Evolutionary conservation across 2,888 invertebrate genomes (phyloP).

Genomic region (Empis stercorea): DNA sequence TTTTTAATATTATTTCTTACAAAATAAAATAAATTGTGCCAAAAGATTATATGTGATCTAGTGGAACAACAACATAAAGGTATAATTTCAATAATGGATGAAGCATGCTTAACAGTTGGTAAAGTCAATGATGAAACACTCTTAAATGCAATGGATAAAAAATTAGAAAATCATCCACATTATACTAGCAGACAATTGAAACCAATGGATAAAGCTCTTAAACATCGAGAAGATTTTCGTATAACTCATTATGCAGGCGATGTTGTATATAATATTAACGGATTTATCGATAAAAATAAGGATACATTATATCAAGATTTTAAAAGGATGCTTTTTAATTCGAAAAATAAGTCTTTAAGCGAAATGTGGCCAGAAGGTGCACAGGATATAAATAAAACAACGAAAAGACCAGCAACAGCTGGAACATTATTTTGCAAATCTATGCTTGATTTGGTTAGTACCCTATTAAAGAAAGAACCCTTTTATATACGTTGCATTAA

Average conservation of each 20-base stretch:
- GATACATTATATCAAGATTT: slow-evolving; percentile 96
- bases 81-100: slow-evolving; percentile 86
- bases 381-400: slow-evolving; percentile 77
- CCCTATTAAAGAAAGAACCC: slow-evolving; percentile 82
- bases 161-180: slow-evolving; percentile 72
- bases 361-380: slow-evolving; percentile 97
- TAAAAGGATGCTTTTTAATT: slow-evolving; percentile 79
- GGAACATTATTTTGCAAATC: slow-evolving; percentile 91
- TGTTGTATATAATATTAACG: slow-evolving; percentile 78
- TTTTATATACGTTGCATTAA: slow-evolving; percentile 96
- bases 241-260: slow-evolving; percentile 95
- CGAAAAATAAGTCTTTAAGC: slow-evolving; percentile 60
- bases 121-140: slow-evolving; percentile 76
- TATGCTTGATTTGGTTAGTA: slow-evolving; percentile 79
- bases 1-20: not conserved
- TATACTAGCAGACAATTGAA: slow-evolving; percentile 78
- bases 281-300: slow-evolving; percentile 95
- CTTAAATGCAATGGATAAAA: slow-evolving; percentile 85
- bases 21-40: not conserved
- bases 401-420: slow-evolving; percentile 88
- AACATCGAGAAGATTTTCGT: slow-evolving; percentile 66
- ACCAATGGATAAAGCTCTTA: slow-evolving; percentile 67
- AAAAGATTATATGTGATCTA: slow-evolving; percentile 73
- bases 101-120: slow-evolving; percentile 92
- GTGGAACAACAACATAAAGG: slow-evolving; percentile 91